These are phyloP conservation scores for Eupristina koningsbergeri DNA, from an alignment of 1,140 invertebrate genomes.

Conservation along the genomic window DNA sequence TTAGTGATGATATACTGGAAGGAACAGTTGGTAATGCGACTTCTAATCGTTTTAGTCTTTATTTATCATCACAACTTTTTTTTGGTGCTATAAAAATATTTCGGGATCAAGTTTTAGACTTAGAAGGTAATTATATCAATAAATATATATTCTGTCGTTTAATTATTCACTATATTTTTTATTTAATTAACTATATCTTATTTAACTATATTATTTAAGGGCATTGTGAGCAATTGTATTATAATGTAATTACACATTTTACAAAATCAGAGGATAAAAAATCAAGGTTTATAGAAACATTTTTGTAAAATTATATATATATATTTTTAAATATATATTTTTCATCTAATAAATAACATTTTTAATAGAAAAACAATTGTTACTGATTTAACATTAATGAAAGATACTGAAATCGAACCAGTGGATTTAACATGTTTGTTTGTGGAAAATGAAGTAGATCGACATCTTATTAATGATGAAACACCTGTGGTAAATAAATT, in stretches of 20 bases:
- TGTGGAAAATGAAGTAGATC: constrained; percentile 14
- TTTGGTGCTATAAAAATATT: constrained; percentile 9
- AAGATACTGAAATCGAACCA: not conserved
- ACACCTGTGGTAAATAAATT: not conserved
- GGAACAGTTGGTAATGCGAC: not conserved
- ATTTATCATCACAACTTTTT: not conserved
- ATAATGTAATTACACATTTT: not conserved
- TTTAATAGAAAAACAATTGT: not conserved
- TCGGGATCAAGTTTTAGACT: not conserved
- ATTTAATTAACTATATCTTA: too few species aligned
- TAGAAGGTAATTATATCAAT: not conserved
- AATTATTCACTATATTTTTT: not conserved
- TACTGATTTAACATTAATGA: not conserved
- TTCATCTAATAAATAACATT: not conserved
- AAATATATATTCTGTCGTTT: not conserved
- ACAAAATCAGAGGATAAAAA: not conserved
- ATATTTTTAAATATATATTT: not conserved
- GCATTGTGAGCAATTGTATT: not conserved
- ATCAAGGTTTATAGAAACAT: not conserved
- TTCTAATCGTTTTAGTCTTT: constrained; percentile 11
- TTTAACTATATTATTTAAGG: not conserved
- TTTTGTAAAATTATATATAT: not conserved
- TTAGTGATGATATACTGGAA: not conserved
- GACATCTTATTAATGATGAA: not conserved
- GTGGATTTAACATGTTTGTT: constrained; percentile 1